Base-by-base conservation (phyloP, 2,888 invertebrate species). In the Synergus itoensis region DNA sequence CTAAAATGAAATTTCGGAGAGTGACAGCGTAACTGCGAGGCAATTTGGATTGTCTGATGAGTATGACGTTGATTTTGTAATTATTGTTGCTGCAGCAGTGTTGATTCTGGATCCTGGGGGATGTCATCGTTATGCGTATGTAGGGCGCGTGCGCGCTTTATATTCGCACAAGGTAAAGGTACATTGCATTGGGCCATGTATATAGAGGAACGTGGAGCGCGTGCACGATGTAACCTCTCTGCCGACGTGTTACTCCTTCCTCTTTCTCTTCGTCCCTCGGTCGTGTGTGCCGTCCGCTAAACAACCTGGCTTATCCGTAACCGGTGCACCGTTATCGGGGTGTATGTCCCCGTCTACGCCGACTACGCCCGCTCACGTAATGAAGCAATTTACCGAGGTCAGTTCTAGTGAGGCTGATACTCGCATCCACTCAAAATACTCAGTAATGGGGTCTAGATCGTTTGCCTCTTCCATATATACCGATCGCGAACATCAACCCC, bases 331-430 rank as follows among this genome's bases (percentile, higher is more conserved):
- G 83, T 86, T 85, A 86, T 85, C 85, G 87, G 82, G 82, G 83
- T 85, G 82, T 81, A 82, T 81, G 79, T 85, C 80, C 82, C 80
- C 82, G 81, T 82, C 83, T 82, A 80, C 83, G 40, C 65, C 12
- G 18, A 43, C 65, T 65, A 43, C 41, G 43, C 18, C 9, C 65
- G 65, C 65, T 65, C 41, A 84, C 86, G 86, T 88, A 87, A 89
- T 88, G 88, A 88, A 88, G 88, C 88, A 89, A 88, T 88, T 88
- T 88, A 87, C 84, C 80, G 84, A 83, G 85, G 86, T 84, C 87
- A 84, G 85, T 83, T 80, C 80, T 83, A 77, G 79, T 57, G 53
- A 79, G 60, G 67, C 53, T 62, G 53, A 40, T 41, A 65, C 36
- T 36, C 43, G 43, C 65, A 65, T 65, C 43, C 43, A 43, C 75